These are phyloP conservation scores for Odontocolon sp. DNA, from an alignment of 2,888 invertebrate genomes.

Conservation along the genomic window DNA sequence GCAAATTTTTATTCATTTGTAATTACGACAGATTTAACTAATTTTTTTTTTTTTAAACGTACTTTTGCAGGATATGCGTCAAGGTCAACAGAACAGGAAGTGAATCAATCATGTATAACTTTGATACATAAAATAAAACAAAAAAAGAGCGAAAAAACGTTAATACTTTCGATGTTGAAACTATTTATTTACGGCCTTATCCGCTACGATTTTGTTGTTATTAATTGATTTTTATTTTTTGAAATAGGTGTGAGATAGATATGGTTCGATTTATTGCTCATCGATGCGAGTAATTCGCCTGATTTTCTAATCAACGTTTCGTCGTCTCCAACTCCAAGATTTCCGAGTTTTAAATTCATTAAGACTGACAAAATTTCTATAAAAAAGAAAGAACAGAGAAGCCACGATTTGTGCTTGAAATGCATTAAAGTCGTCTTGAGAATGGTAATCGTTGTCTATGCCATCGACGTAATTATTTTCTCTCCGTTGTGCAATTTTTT, in stretches of 20 bases:
- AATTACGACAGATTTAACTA: slow-evolving; percentile 2
- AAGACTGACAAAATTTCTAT: slow-evolving; percentile 4
- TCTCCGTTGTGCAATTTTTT: too few species aligned
- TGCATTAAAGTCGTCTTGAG: neutral
- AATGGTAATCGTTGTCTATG: slow-evolving; percentile 8
- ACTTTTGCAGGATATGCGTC: slow-evolving; percentile 79
- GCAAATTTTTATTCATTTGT: too few species aligned
- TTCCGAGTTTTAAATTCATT: neutral
- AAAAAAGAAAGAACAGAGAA: neutral
- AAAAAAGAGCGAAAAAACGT: slow-evolving; percentile 64
- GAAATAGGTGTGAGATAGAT: slow-evolving; percentile 59
- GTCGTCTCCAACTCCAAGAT: neutral
- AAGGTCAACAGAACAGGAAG: slow-evolving; percentile 81
- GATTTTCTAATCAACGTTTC: slow-evolving; percentile 1
- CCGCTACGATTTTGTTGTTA: slow-evolving; percentile 36
- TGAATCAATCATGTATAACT: slow-evolving; percentile 69
- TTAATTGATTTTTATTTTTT: neutral
- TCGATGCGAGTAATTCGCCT: slow-evolving; percentile 1
- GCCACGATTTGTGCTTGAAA: slow-evolving; percentile 19
- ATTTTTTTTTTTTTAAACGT: slow-evolving; percentile 42
- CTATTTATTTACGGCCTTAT: slow-evolving; percentile 56
- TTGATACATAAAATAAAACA: slow-evolving; percentile 67
- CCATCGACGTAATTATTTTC: slow-evolving; percentile 1
- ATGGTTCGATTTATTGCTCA: slow-evolving; percentile 61
- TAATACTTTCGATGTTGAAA: slow-evolving; percentile 39